These are phyloP conservation scores for Pseudomugil gertrudae DNA, from an alignment of 2,797 vertebrate genomes.

Conservation along the genomic window DNA sequence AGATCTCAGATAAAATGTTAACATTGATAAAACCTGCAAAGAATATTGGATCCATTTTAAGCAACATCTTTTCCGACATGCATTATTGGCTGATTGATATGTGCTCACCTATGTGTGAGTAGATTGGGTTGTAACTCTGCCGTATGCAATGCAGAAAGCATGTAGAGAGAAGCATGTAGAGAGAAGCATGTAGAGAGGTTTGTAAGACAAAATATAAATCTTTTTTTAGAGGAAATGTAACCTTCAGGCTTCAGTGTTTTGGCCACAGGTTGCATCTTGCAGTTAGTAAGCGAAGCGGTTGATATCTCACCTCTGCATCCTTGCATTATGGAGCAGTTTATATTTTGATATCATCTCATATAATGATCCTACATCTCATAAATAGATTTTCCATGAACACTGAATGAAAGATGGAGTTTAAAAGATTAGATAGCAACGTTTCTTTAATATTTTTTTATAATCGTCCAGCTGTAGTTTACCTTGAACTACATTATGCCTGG, in stretches of 20 bases:
- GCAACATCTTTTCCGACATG: neutral
- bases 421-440: neutral
- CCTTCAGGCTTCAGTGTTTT: neutral
- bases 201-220: neutral
- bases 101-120: neutral
- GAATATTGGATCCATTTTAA: too few relatives aligned
- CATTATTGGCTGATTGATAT: neutral
- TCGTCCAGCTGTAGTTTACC: neutral
- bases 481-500: neutral
- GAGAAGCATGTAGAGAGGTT: neutral
- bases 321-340: neutral
- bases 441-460: neutral
- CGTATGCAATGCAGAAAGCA: neutral
- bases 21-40: neutral
- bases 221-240: neutral
- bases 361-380: neutral
- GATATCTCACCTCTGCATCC: neutral
- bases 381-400: neutral
- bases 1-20: neutral
- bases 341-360: neutral
- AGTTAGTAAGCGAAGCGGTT: neutral
- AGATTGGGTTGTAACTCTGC: neutral
- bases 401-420: neutral
- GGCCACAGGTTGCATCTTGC: neutral
- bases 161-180: neutral